Conservation (phyloP, 2,797 vertebrate species). For the Micromesistius poutassou region DNA sequence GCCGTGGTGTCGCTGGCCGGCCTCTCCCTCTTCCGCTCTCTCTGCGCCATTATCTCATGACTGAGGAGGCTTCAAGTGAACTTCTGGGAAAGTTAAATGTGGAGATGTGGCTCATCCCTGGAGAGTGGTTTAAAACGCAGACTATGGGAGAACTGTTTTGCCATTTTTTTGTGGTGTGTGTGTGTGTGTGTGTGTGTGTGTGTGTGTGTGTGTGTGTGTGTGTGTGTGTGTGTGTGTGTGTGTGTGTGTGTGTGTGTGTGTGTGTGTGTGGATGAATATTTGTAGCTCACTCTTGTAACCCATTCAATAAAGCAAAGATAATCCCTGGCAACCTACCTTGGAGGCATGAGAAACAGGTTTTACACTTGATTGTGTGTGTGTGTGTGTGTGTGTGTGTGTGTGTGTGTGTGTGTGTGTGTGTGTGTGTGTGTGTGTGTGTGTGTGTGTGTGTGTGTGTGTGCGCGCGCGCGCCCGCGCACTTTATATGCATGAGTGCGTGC, state of each 20-base stretch:
- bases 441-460: no score
- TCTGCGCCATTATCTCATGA: neutral
- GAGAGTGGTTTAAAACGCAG: neutral
- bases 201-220: neutral
- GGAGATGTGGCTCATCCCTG: neutral
- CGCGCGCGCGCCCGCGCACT: no score
- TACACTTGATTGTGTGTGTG: constrained; percentile 1
- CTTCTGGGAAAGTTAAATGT: neutral
- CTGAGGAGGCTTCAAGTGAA: neutral
- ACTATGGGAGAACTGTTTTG: no score
- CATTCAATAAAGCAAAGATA: constrained; percentile 77
- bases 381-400: neutral
- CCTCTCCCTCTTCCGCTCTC: no score
- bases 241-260: neutral
- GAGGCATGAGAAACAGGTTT: constrained; percentile 73
- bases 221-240: neutral
- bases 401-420: neutral
- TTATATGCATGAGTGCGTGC: neutral
- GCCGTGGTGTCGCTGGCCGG: neutral
- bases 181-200: no score
- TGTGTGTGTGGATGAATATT: neutral
- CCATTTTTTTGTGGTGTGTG: no score
- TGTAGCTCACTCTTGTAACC: constrained; percentile 53
- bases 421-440: no score
- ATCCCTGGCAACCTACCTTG: constrained; percentile 80